Evolutionary conservation across 1,140 invertebrate genomes (phyloP).

Genomic region (Drosophila aff.): DNA sequence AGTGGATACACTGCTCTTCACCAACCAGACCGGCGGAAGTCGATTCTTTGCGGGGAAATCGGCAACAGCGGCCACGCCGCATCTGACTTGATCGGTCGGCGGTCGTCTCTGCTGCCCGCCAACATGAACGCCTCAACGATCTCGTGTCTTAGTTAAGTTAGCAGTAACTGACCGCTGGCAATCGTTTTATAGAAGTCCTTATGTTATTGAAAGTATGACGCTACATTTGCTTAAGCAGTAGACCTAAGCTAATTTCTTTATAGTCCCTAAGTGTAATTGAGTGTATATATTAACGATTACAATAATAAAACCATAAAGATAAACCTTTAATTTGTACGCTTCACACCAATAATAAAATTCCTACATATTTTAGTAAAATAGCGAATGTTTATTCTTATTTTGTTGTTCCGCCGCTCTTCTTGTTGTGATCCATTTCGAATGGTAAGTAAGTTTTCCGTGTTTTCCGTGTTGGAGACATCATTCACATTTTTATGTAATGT

Average conservation of each 20-base stretch:
- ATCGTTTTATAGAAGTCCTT: constrained; percentile 59
- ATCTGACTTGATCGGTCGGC: constrained; percentile 73
- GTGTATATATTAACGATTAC: constrained; percentile 54
- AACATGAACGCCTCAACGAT: constrained; percentile 73
- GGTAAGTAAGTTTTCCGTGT: neutral
- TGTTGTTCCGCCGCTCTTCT: neutral
- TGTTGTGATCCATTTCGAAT: neutral
- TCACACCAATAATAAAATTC: constrained; percentile 76
- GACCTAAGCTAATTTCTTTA: constrained; percentile 64
- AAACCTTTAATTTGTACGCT: constrained; percentile 71
- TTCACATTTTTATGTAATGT: neutral
- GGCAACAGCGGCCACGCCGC: constrained; percentile 44
- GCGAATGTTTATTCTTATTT: neutral
- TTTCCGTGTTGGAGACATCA: no score
- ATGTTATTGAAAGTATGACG: constrained; percentile 65
- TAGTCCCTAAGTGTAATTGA: constrained; percentile 57
- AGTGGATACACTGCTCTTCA: constrained; percentile 77
- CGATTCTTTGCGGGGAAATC: constrained; percentile 68
- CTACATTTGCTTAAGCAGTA: constrained; percentile 74
- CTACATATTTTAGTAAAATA: constrained; percentile 64
- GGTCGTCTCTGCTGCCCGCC: constrained; percentile 38
- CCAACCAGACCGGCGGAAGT: constrained; percentile 70
- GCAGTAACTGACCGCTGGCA: constrained; percentile 64
- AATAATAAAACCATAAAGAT: constrained; percentile 31
- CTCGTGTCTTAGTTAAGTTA: constrained; percentile 82